phyloP scores from a whole-genome alignment of 2,888 invertebrate genomes.

The Parasteatoda lunata region DNA sequence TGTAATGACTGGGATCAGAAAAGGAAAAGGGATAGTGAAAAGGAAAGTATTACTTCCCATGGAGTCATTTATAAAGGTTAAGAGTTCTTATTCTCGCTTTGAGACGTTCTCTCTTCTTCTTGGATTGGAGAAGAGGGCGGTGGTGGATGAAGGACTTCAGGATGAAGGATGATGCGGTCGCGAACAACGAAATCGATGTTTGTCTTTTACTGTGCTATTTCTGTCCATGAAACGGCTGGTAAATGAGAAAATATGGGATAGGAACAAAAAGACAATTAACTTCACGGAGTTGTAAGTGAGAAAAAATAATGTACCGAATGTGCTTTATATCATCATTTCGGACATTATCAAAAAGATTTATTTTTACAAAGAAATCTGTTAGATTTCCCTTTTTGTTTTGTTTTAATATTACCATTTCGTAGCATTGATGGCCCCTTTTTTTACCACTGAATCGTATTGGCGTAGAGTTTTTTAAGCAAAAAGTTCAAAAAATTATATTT shows the following conservation, averaged over 20 bases:
- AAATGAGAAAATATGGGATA: slow-evolving; percentile 49
- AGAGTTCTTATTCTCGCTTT: slow-evolving; percentile 14
- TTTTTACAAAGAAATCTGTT: too few relatives aligned
- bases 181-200: slow-evolving; percentile 23
- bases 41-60: slow-evolving; percentile 29
- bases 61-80: slow-evolving; percentile 61
- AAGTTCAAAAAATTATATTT: too few relatives aligned
- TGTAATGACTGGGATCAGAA: slow-evolving; percentile 33
- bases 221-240: slow-evolving; percentile 14
- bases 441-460: too few relatives aligned
- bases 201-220: neutral
- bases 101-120: neutral
- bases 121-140: slow-evolving; percentile 10
- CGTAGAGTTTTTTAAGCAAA: too few relatives aligned
- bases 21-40: neutral
- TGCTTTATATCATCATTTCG: too few relatives aligned
- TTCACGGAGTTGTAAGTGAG: neutral
- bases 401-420: too few relatives aligned
- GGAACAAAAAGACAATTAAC: slow-evolving; percentile 33
- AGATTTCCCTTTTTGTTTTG: too few relatives aligned
- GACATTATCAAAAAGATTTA: too few relatives aligned
- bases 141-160: neutral
- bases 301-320: too few relatives aligned
- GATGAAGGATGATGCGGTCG: slow-evolving; percentile 45
- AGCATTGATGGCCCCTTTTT: too few relatives aligned